Conservation (phyloP, 2,113 vertebrate genomes). For the Phocoena phocoena region DNA sequence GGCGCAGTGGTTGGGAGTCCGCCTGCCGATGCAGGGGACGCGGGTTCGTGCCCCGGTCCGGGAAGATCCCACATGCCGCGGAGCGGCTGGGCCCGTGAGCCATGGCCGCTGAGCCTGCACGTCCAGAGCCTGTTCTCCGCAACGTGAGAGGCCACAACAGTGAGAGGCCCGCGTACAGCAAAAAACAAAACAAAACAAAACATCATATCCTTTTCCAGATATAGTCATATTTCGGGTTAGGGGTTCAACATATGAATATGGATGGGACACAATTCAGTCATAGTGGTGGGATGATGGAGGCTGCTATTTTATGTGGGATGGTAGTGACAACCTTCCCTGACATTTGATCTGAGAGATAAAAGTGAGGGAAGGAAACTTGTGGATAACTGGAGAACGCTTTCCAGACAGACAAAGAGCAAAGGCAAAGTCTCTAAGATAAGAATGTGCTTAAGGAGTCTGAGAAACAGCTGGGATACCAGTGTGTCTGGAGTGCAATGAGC, state of each 20-base stretch:
- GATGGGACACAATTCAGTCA: not conserved
- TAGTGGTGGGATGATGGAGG: too few relatives aligned
- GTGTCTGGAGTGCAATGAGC: not conserved
- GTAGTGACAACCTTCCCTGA: not conserved
- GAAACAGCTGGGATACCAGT: not conserved
- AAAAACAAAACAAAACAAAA: too few relatives aligned
- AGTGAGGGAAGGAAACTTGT: not conserved
- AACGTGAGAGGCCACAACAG: too few relatives aligned
- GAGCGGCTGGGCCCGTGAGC: too few relatives aligned
- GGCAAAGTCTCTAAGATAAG: not conserved
- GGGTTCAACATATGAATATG: not conserved
- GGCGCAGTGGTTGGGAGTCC: too few relatives aligned
- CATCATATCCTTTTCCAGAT: not conserved
- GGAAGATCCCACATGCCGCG: too few relatives aligned
- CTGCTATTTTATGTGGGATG: not conserved
- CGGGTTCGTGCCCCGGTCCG: too few relatives aligned
- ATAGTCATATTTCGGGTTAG: not conserved
- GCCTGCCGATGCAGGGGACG: too few relatives aligned
- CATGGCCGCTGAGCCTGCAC: accelerated
- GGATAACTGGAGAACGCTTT: not conserved
- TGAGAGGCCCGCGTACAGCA: too few relatives aligned
- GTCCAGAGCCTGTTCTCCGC: too few relatives aligned
- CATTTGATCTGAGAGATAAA: not conserved
- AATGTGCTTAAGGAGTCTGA: not conserved
- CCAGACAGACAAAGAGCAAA: not conserved